phyloP scores from a whole-genome alignment of 2,113 vertebrate species.

The Serinus canaria region DNA sequence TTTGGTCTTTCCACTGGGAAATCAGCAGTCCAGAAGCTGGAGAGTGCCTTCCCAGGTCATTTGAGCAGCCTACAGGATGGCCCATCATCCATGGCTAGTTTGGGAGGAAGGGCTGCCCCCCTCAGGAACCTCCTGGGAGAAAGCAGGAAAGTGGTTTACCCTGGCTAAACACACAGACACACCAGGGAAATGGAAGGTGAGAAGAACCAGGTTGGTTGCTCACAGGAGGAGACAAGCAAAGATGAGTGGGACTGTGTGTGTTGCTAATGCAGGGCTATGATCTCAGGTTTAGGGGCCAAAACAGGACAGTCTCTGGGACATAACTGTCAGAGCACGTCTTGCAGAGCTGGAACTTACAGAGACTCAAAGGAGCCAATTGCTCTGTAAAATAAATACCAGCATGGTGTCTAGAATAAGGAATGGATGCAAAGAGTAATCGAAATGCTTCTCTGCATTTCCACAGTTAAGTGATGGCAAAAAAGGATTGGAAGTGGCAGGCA shows the following conservation, averaged over 20 bases:
- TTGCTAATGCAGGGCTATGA: not conserved
- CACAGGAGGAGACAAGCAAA: not conserved
- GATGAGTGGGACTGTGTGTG: not conserved
- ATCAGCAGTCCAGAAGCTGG: not conserved
- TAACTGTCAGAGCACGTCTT: not conserved
- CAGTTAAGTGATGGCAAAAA: not conserved
- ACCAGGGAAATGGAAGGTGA: not conserved
- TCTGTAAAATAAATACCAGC: not conserved
- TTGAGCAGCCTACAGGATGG: not conserved
- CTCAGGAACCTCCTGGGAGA: not conserved
- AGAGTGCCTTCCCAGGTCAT: not conserved
- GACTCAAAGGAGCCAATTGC: not conserved
- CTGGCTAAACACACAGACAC: not conserved
- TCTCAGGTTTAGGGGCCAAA: not conserved
- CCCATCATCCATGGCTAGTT: rapidly evolving
- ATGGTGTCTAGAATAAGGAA: not conserved
- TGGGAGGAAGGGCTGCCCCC: rapidly evolving
- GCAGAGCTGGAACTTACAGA: not conserved
- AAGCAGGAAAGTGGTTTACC: not conserved
- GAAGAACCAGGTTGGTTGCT: not conserved
- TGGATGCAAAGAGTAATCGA: not conserved
- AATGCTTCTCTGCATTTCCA: not conserved
- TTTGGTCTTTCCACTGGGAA: not conserved
- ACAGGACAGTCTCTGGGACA: not conserved
- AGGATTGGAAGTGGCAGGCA: not conserved